Evolutionary conservation across 2,888 invertebrate genomes (phyloP), one percentile per base, ranked within the genome.

Genomic region (Ctenicera cuprea): DNA sequence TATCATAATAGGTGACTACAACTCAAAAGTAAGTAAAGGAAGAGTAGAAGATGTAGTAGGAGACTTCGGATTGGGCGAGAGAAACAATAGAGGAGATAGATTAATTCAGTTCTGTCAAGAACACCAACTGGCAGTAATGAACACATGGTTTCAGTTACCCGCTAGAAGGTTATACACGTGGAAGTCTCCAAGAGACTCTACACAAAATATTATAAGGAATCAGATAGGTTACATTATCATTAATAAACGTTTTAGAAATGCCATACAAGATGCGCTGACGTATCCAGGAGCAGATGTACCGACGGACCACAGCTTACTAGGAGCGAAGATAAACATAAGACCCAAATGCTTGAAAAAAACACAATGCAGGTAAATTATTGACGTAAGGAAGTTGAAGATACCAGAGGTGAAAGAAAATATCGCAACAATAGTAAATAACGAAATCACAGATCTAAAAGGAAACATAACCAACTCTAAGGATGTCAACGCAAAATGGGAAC

Each of bases 11-110:
- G 38, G 38, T 12, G n/a, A 38, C n/a, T 38, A 7, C 38, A 38
- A 38, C n/a, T 38, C 38, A 38, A 38, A 38, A 38, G n/a, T 38
- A 38, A 11, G 11, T 8, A 38, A 38, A 38, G 38, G 38, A 9
- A 9, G 38, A 26, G 26, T 26, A 26, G 26, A 26, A 38, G 38
- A 38, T 38, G n/a, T 38, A 38, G 3, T 8, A 38, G n/a, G 38
- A 38, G n/a, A 38, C n/a, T 38, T 38, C n/a, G 38, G 38, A 38
- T 12, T 38, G 38, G 38, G 38, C 38, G n/a, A 38, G n/a, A 38
- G 38, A 38, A 38, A 38, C 38, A 12, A 38, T 38, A 12, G 38
- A 38, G 38, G 38, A 38, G 38, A 38, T 38, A 38, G n/a, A 12
- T 38, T 38, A 38, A 38, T 26, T 5, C 26, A 38, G 38, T 38